Percentiles rank a stretch among this genome's conserved stretches.
phyloP scores from a whole-genome alignment of 2,113 vertebrate genomes.

The Sula dactylatra region DNA sequence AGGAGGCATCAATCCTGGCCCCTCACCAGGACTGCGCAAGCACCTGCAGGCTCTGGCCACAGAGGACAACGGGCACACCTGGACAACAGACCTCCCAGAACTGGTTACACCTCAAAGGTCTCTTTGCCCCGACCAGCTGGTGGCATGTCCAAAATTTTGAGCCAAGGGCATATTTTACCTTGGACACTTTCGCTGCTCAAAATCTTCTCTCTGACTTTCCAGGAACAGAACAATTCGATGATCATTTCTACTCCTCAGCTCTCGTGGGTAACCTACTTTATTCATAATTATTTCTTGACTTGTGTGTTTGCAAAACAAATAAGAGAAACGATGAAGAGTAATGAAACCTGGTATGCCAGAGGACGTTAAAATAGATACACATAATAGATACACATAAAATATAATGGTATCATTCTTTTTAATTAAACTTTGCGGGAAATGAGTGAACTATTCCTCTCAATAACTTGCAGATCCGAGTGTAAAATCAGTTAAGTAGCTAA shows the following conservation, averaged over 20 bases:
- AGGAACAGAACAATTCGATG: neutral
- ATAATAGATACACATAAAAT: neutral
- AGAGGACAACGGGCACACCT: rapidly evolving
- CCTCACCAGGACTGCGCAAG: neutral
- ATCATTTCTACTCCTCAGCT: neutral
- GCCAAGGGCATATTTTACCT: neutral
- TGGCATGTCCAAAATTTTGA: neutral
- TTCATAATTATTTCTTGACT: neutral
- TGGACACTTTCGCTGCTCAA: neutral
- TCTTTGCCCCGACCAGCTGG: neutral
- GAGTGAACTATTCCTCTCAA: neutral
- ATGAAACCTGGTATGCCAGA: neutral
- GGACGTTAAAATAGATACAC: neutral
- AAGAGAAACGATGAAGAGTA: neutral
- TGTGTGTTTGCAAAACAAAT: neutral
- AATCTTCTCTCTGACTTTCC: neutral
- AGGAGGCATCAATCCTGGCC: neutral
- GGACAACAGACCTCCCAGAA: neutral
- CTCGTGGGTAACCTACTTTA: neutral
- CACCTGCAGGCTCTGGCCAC: neutral
- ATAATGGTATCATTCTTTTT: neutral
- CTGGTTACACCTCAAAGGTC: neutral
- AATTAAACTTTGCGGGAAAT: neutral
- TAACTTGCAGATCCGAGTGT: neutral
- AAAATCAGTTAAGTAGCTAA: neutral